Evolutionary conservation across 2,797 vertebrate genomes (phyloP), one percentile per base, ranked within the genome.

Genomic region (Rhinoraja longicauda): DNA sequence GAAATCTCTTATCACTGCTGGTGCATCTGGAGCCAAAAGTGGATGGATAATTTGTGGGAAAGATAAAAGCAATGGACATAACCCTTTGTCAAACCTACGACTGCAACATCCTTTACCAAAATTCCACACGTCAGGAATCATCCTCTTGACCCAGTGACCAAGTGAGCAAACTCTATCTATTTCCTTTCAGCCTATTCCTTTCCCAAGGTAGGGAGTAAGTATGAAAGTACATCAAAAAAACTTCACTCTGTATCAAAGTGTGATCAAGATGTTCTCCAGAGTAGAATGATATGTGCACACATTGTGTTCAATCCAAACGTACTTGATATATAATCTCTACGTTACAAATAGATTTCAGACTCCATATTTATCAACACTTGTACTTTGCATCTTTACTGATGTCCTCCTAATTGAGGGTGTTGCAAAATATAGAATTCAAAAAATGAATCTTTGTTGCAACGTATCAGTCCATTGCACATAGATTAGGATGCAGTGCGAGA

Each of bases 41-140:
- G 90, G 70, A 45, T 75, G 57, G 24, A 67, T 36, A 92, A 75
- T 72, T 73, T 29, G 90, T 15, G 75, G 72, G 26, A 92, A 75
- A 92, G 90, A 53, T 75, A 75, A 92, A 88, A 92, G 57, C 45
- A 17, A 19, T 92, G 36, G 72, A 36, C 70, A 73, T 21, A 73
- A 70, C 26, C 39, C 90, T 92, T 92, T 75, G 26, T 75, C 70
- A 92, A 92, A 75, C 70, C 29, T 92, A 53, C 75, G 73, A 70
- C 12, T 92, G 12, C 72, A 75, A 53, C 39, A 92, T 29, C 70
- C 57, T 75, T 92, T 45, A 92, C 53, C 75, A 75, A 92, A 91
- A 91, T 12, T 24, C 29, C 17, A 19, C 17, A 57, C 26, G 29
- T 67, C 90, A 92, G 70, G 26, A 72, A 91, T 53, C 91, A 45